phyloP scores from a whole-genome alignment of 2,113 vertebrate genomes.

The Chunga burmeisteri region DNA sequence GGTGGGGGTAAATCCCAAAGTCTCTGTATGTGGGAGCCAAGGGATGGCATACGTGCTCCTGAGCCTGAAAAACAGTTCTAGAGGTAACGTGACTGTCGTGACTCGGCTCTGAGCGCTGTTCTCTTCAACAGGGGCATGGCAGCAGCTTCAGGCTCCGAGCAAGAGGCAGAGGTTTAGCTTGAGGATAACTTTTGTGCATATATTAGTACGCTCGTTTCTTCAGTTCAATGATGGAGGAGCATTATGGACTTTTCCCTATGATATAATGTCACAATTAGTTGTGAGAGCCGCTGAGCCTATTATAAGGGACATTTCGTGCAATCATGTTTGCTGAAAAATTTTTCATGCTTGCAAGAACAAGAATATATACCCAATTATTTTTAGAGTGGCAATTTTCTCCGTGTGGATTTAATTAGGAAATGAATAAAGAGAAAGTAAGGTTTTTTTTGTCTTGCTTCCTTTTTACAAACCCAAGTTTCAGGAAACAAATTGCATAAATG shows the following conservation, averaged over 20 bases:
- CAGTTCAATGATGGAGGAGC: neutral
- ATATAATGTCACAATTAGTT: constrained; percentile 3
- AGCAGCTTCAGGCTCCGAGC: neutral
- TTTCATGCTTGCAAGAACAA: constrained; percentile 14
- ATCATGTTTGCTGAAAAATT: neutral
- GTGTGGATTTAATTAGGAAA: constrained; percentile 31
- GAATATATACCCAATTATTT: neutral
- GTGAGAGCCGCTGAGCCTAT: neutral
- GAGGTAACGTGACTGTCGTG: neutral
- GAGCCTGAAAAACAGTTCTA: neutral
- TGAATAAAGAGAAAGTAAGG: neutral
- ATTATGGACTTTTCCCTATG: neutral
- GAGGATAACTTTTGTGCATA: neutral
- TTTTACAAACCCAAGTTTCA: neutral
- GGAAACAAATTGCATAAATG: neutral
- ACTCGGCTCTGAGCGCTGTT: neutral
- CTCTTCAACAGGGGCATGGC: neutral
- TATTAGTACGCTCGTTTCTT: neutral
- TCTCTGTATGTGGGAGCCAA: neutral
- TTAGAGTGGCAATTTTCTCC: neutral
- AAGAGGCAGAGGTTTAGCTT: neutral
- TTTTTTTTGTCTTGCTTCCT: neutral
- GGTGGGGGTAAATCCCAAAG: neutral
- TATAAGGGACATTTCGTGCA: neutral
- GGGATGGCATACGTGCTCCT: neutral